Conservation (phyloP, 1,140 invertebrate species). For the Brachionus rubens region DNA sequence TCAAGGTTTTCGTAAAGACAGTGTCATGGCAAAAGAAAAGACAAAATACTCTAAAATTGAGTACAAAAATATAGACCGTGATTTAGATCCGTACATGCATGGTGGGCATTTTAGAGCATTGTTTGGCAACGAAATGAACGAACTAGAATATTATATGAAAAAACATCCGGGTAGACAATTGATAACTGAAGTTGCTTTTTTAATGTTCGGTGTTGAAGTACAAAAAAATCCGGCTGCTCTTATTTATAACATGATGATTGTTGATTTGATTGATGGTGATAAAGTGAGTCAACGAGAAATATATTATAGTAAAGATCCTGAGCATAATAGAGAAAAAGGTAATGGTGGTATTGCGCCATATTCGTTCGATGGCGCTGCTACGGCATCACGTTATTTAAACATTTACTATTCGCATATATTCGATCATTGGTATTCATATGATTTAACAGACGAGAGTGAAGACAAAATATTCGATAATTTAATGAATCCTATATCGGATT, state of each 20-base stretch:
- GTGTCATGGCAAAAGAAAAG: constrained; percentile 16
- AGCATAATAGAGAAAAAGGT: constrained; percentile 39
- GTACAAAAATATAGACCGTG: constrained; percentile 25
- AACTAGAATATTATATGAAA: constrained; percentile 44
- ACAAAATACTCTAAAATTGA: constrained; percentile 9
- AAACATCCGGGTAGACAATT: constrained; percentile 44
- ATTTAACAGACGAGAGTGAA: constrained; percentile 32
- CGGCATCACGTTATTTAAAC: constrained; percentile 12
- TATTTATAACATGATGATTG: constrained; percentile 45
- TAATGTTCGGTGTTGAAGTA: constrained; percentile 40
- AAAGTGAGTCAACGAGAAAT: constrained; percentile 34
- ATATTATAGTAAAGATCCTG: constrained; percentile 34
- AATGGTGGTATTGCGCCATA: constrained; percentile 41
- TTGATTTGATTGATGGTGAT: constrained; percentile 44
- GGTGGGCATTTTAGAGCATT: constrained; percentile 35
- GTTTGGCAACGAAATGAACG: constrained; percentile 31
- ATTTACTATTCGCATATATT: constrained; percentile 43
- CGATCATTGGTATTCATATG: constrained; percentile 43
- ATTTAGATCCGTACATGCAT: constrained; percentile 40
- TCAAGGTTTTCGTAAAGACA: constrained; percentile 3
- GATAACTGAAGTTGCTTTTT: constrained; percentile 31
- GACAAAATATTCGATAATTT: constrained; percentile 34
- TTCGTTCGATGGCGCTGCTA: constrained; percentile 42
- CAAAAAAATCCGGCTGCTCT: constrained; percentile 44
- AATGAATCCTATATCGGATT: constrained; percentile 23